These are phyloP conservation scores for Mesorhabditis sp. DNA, from an alignment of 2,888 invertebrate genomes.

Conservation along the genomic window DNA sequence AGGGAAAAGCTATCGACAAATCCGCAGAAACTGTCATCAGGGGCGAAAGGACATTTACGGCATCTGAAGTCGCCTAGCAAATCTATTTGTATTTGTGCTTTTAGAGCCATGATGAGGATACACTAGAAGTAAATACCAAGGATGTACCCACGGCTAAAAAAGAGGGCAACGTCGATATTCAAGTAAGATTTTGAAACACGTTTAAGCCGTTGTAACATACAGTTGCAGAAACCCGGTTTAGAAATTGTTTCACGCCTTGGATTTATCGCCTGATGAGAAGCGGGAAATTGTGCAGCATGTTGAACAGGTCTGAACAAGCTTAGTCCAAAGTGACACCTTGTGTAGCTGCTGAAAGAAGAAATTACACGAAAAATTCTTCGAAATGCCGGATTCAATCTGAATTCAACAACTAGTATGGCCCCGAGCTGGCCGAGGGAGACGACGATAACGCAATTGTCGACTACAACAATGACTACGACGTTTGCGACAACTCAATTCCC, in stretches of 20 bases:
- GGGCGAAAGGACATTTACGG: not conserved
- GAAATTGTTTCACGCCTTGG: slow-evolving; percentile 1
- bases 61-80: not conserved
- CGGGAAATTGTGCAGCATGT: not conserved
- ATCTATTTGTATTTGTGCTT: not conserved
- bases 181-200: not conserved
- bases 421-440: not conserved
- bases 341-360: slow-evolving; percentile 3
- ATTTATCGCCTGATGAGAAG: not conserved
- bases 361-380: not conserved
- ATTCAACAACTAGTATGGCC: not conserved
- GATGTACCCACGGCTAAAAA: not conserved
- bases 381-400: not conserved
- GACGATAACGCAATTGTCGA: not conserved
- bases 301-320: not conserved
- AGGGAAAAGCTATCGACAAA: not conserved
- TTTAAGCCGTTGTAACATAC: not conserved
- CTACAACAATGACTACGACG: not conserved
- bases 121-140: not conserved
- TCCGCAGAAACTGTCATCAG: not conserved
- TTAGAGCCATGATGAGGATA: slow-evolving; percentile 4
- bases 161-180: not conserved
- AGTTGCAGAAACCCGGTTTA: not conserved
- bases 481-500: not conserved
- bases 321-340: not conserved